Evolutionary conservation across 2,797 vertebrate species (phyloP), one percentile per base, ranked within the genome.

Genomic region (Pseudomugil tenellus): DNA sequence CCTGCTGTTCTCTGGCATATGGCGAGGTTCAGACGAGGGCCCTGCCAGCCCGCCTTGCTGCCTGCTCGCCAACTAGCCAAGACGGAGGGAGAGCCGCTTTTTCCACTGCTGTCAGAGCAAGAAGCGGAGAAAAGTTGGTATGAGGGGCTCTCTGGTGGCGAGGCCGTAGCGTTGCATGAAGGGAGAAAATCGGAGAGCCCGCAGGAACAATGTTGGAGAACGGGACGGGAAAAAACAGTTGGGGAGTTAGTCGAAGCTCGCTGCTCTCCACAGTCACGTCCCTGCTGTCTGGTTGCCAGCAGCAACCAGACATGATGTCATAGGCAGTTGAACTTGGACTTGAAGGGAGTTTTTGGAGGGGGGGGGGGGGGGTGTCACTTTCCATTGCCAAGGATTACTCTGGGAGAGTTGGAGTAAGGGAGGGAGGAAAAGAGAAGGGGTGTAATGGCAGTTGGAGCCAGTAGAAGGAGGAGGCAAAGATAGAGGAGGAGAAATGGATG

Each of bases 281-380:
- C 93, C 80, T 89, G 92, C 94, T 92, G 95, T 96, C 96, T 96
- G 93, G 96, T 97, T 95, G 94, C 95, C 82, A 79, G 2, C 79
- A 82, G 95, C 94, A 96, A 96, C 95, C 93, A 97, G 96, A 96
- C 95, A 95, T 96, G 95, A 96, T 95, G 95, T 97, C 95, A 97
- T 95, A 93, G 91, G 91, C 93, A 94, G 94, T 94, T 95, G 94
- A 95, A 96, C 95, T 95, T 95, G 94, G 94, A 95, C 94, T 95
- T 94, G 86, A 80, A 77, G 79, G 64, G 72, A 91, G 88, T 68
- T 7, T 19, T 39, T 16, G 72, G 88, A 90, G 87, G 83, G 88
- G 91, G 87, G 84, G 58, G 43, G 28, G 54, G 41, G 71, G 88
- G 88, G 91, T 86, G 83, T 84, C 86, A 89, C 83, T 90, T 81